Evolutionary conservation across 2,797 vertebrate genomes (phyloP).

Genomic region (Cheracebus regulus): DNA sequence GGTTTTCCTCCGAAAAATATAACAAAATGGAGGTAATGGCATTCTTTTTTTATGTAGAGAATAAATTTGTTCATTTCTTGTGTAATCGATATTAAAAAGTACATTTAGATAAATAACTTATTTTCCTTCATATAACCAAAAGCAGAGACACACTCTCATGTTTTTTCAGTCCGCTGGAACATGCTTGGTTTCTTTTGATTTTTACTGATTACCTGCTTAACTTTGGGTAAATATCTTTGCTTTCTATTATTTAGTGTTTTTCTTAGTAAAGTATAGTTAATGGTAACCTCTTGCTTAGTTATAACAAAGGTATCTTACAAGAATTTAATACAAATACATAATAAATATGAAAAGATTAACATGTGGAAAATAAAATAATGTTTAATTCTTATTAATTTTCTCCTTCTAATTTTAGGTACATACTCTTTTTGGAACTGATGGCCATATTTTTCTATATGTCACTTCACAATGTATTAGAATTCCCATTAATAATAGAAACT

Average conservation of each 20-base stretch:
- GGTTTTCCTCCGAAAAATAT: not conserved
- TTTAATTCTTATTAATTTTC: not conserved
- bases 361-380: not conserved
- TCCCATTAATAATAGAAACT: not conserved
- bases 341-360: not conserved
- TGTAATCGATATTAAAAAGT: conserved; percentile 27
- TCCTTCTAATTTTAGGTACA: not conserved
- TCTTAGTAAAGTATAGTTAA: not conserved
- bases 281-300: not conserved
- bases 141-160: not conserved
- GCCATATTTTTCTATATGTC: not conserved
- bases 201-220: not conserved
- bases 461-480: not conserved
- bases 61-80: not conserved
- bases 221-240: not conserved
- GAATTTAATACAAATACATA: not conserved
- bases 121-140: not conserved
- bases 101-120: not conserved
- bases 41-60: conserved; percentile 36
- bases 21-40: not conserved
- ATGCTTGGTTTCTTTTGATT: not conserved
- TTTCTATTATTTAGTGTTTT: not conserved
- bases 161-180: not conserved
- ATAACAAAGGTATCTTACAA: not conserved
- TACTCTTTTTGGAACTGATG: not conserved